These are phyloP conservation scores for Progne subis DNA, from an alignment of 2,113 vertebrate genomes.

Conservation along the genomic window DNA sequence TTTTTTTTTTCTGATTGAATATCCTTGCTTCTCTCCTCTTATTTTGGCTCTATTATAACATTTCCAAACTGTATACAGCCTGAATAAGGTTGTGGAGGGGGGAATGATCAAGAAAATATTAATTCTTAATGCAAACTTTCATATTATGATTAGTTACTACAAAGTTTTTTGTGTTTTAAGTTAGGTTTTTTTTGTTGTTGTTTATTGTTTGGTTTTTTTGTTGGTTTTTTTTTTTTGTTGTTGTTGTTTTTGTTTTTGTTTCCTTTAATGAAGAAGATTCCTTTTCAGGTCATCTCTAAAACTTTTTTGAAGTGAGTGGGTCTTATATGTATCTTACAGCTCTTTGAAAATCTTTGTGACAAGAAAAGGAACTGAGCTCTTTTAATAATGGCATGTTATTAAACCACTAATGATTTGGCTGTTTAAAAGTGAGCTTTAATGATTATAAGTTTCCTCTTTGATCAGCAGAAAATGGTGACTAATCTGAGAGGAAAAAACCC, in stretches of 20 bases:
- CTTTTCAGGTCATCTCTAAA: slow-evolving; percentile 19
- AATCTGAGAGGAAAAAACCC: neutral
- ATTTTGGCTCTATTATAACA: neutral
- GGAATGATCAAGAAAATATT: neutral
- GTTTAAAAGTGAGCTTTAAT: slow-evolving; percentile 37
- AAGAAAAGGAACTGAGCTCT: neutral
- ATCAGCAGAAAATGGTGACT: slow-evolving; percentile 33
- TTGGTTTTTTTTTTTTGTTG: neutral
- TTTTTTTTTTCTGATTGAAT: neutral
- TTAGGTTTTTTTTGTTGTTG: neutral
- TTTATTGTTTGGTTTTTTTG: neutral
- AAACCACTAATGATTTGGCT: slow-evolving; percentile 53
- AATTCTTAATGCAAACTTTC: neutral
- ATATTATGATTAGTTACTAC: neutral
- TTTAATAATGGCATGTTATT: slow-evolving; percentile 42
- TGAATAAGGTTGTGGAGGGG: neutral
- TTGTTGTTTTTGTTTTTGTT: neutral
- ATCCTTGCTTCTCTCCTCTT: neutral
- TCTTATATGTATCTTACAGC: neutral
- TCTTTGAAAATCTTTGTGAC: slow-evolving; percentile 35
- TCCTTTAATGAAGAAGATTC: neutral
- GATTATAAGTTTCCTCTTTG: slow-evolving; percentile 24
- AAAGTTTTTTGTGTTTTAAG: neutral
- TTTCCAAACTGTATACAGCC: neutral
- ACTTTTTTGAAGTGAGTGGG: neutral